Conservation (phyloP, 2,888 invertebrate species). For the Coremacera marginata region DNA sequence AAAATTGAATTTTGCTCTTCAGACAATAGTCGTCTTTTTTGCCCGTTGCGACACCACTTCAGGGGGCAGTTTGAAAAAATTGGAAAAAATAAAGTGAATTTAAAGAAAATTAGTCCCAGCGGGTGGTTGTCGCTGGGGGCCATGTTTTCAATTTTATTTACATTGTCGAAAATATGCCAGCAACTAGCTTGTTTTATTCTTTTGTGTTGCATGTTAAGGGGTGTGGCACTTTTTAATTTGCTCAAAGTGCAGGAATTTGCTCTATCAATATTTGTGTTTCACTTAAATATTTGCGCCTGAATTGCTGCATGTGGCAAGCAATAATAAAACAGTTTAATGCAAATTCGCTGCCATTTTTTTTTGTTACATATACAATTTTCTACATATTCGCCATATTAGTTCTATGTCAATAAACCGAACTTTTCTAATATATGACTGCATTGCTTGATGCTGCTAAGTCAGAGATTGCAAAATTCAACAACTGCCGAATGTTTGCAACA, state of each 20-base stretch:
- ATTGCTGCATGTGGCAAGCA: not conserved
- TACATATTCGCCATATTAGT: constrained; percentile 24
- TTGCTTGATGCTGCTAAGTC: not conserved
- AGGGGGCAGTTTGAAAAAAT: not conserved
- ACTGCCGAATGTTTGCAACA: not conserved
- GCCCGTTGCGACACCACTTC: not conserved
- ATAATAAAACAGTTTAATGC: not conserved
- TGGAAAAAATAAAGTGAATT: not conserved
- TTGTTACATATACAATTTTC: not conserved
- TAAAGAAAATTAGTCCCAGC: constrained; percentile 26
- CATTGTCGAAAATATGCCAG: constrained; percentile 17
- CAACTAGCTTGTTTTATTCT: not conserved
- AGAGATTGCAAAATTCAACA: constrained; percentile 26
- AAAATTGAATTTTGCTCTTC: constrained; percentile 32
- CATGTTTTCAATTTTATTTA: constrained; percentile 3
- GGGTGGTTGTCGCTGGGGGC: not conserved
- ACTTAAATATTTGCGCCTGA: constrained; percentile 26
- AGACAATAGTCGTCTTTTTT: not conserved
- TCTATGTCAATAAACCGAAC: constrained; percentile 34
- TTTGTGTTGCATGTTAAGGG: not conserved
- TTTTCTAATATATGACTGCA: constrained; percentile 34
- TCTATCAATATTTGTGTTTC: constrained; percentile 26
- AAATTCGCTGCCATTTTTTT: not conserved
- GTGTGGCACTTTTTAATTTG: constrained; percentile 23
- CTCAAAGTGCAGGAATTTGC: constrained; percentile 5